These are phyloP conservation scores for Oscheius onirici DNA, from an alignment of 2,888 invertebrate genomes.

Conservation along the genomic window DNA sequence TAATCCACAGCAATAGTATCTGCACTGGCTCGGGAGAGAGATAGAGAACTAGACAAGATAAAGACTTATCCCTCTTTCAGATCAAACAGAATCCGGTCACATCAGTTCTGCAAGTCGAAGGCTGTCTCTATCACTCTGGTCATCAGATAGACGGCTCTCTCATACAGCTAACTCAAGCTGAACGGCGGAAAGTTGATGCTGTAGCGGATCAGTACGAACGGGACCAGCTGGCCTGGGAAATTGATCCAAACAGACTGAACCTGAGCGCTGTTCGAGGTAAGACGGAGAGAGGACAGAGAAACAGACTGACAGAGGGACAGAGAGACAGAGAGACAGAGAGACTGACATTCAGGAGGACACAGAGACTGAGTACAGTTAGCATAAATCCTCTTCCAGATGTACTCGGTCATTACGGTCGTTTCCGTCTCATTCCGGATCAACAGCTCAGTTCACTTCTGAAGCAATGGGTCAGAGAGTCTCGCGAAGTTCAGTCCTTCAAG, in stretches of 20 bases:
- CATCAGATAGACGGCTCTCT: constrained; percentile 50
- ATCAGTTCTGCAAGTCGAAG: constrained; percentile 52
- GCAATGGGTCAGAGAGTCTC: constrained; percentile 28
- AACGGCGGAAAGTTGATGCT: constrained; percentile 29
- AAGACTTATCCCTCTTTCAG: constrained; percentile 28
- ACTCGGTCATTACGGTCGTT: constrained; percentile 41
- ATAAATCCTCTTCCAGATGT: constrained; percentile 35
- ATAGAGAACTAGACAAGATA: no score
- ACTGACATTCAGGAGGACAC: not conserved
- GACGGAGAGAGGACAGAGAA: not conserved
- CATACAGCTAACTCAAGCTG: constrained; percentile 44
- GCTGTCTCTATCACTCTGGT: constrained; percentile 54
- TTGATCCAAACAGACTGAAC: not conserved
- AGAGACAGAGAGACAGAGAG: not conserved
- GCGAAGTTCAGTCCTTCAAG: not conserved
- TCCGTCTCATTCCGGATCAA: constrained; percentile 46
- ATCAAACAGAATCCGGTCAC: constrained; percentile 56
- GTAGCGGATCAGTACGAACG: constrained; percentile 26
- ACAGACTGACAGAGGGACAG: not conserved
- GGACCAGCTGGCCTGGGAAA: constrained; percentile 28
- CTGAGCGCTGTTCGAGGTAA: constrained; percentile 28
- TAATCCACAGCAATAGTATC: not conserved
- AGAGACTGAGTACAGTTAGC: no score
- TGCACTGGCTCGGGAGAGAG: no score
- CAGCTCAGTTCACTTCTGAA: constrained; percentile 7